Base-by-base conservation (phyloP, 1,140 invertebrate species). In the Bemisia tabaci region DNA sequence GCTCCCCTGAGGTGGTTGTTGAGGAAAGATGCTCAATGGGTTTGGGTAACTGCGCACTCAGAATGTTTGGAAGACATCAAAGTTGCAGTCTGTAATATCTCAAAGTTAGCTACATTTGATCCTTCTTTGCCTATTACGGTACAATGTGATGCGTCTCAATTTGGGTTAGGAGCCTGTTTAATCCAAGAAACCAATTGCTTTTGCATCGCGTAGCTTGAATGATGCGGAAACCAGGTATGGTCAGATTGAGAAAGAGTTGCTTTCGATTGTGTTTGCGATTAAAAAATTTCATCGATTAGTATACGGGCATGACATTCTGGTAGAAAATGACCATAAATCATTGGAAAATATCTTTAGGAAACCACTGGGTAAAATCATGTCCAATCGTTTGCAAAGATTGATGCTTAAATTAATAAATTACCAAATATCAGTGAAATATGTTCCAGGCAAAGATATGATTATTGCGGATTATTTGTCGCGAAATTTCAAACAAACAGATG, bases 101-200 rank as follows among this genome's bases (percentile, higher is more conserved):
- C 33, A 5, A 48, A 48, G 17, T 17, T 48, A 5, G 17, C 33
- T 48, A 48, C 33, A 9, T 48, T 48, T 17, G 17, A 17, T 17
- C 48, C 60, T 26, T 69, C 60, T 0, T 70, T 70, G 27, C 62
- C 69, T 64, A 62, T 72, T 26, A 58, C 63, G n/a, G 68, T 76
- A 23, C 71, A 74, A 64, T 65, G 68, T 22, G 74, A 77, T 71
- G 73, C 74, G 2, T 74, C 71, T 2, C 61, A 73, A 61, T 27
- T 65, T 63, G 74, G 72, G 21, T 65, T 72, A 65, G 71, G 70
- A 9, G 68, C 60, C 58, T 73, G 69, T 68, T 62, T 77, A 22
- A 62, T 75, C 23, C 74, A 72, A 70, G 71, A 67, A 69, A 68
- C 78, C 76, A 11, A 70, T 81, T 2, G 70, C 71, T 21, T 81